Percentiles rank a stretch among this genome's conserved stretches.
Conservation (phyloP, 2,113 vertebrate species). For the Elaphurus davidianus region DNA sequence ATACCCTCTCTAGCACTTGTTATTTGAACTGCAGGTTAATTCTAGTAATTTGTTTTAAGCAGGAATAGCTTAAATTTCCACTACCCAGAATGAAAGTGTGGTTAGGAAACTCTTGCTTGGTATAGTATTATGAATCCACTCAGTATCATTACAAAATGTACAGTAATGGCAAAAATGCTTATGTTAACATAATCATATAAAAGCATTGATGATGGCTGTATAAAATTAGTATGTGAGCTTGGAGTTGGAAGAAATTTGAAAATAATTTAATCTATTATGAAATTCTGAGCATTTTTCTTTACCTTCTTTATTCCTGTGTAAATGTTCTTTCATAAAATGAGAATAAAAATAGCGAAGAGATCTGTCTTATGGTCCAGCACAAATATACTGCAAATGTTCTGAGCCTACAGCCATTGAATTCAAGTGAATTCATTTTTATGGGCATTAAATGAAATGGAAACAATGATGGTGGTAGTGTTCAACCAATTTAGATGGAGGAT, state of each 20-base stretch:
- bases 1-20: not conserved
- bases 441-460: constrained; percentile 61
- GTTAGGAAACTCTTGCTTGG: not conserved
- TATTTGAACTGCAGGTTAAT: not conserved
- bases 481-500: constrained; percentile 36
- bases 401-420: constrained; percentile 27
- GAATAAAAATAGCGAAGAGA: not conserved
- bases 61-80: not conserved
- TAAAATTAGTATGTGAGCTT: not conserved
- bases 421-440: constrained; percentile 44
- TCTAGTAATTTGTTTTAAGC: constrained; percentile 33
- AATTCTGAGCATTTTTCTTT: not conserved
- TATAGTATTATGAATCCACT: not conserved
- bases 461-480: constrained; percentile 10
- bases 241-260: constrained; percentile 19
- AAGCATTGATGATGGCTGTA: not conserved
- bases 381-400: constrained; percentile 2
- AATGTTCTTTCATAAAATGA: constrained; percentile 28
- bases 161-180: not conserved
- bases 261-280: constrained; percentile 31
- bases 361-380: not conserved
- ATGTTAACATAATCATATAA: not conserved
- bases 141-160: not conserved
- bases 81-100: not conserved
- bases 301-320: not conserved